Conservation (phyloP, 2,113 vertebrate species). For the Aegithalos caudatus region DNA sequence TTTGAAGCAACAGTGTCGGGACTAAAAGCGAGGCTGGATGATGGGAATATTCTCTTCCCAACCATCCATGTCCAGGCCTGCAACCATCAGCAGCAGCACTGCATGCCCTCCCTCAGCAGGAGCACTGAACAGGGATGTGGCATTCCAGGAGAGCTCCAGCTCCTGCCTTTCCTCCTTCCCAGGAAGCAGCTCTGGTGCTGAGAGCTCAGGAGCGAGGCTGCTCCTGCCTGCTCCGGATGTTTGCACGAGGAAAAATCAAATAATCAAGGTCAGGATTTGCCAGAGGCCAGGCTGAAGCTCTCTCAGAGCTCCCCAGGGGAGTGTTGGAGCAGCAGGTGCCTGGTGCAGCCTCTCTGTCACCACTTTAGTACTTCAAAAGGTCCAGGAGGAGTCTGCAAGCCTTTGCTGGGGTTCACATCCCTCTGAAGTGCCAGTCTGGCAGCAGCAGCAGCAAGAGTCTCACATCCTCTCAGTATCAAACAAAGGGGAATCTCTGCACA, state of each 20-base stretch:
- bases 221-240: neutral
- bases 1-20: neutral
- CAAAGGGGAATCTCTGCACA: slow-evolving; percentile 13
- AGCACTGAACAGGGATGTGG: neutral
- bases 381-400: neutral
- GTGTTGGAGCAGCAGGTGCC: neutral
- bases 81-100: neutral
- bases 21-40: neutral
- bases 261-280: neutral
- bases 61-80: neutral
- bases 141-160: neutral
- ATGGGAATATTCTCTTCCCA: neutral
- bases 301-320: neutral
- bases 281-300: neutral
- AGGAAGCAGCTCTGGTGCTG: neutral
- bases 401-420: neutral
- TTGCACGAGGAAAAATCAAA: neutral
- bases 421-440: slow-evolving; percentile 13
- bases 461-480: neutral
- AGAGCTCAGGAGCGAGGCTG: neutral
- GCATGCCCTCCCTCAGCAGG: neutral
- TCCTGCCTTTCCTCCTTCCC: neutral
- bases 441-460: neutral
- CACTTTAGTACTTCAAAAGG: neutral
- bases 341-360: neutral